phyloP scores from a whole-genome alignment of 2,797 vertebrate species.

The Pterois miles region DNA sequence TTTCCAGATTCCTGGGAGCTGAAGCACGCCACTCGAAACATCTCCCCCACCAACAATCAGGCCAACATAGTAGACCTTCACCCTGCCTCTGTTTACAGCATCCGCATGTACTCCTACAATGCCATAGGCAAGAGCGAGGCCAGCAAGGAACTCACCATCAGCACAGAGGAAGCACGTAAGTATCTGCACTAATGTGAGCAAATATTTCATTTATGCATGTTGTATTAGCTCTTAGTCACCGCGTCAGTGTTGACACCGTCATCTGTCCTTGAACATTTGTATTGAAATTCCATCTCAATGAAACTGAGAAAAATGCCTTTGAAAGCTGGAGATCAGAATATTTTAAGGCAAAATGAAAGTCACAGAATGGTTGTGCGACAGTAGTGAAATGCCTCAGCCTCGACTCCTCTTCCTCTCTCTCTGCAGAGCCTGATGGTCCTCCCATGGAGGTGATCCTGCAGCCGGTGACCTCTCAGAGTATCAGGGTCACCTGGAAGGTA shows the following conservation, averaged over 20 bases:
- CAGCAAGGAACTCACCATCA: conserved; percentile 97
- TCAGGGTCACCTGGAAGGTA: conserved; percentile 99
- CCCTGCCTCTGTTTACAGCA: conserved; percentile 96
- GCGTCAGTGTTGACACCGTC: background rate
- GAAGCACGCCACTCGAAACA: conserved; percentile 96
- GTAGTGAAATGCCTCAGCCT: background rate
- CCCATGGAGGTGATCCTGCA: conserved; percentile 96
- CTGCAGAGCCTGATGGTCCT: conserved; percentile 93
- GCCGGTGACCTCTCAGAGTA: conserved; percentile 96
- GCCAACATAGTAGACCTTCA: conserved; percentile 98
- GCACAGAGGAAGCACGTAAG: conserved; percentile 97
- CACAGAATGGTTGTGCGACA: background rate
- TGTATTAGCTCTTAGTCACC: background rate
- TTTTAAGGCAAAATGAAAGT: conserved; percentile 1
- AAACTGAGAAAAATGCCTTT: conserved; percentile 17
- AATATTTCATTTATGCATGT: conserved; percentile 5
- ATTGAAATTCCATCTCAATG: background rate
- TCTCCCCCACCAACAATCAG: conserved; percentile 98
- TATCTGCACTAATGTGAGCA: background rate
- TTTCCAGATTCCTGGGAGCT: conserved; percentile 94
- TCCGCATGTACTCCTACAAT: conserved; percentile 99
- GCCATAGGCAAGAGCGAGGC: conserved; percentile 96
- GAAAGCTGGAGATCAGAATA: background rate
- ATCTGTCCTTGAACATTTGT: conserved; percentile 35
- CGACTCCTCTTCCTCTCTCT: background rate